Conservation (phyloP, 1,140 invertebrate species). For the Acromyrmex heyeri region DNA sequence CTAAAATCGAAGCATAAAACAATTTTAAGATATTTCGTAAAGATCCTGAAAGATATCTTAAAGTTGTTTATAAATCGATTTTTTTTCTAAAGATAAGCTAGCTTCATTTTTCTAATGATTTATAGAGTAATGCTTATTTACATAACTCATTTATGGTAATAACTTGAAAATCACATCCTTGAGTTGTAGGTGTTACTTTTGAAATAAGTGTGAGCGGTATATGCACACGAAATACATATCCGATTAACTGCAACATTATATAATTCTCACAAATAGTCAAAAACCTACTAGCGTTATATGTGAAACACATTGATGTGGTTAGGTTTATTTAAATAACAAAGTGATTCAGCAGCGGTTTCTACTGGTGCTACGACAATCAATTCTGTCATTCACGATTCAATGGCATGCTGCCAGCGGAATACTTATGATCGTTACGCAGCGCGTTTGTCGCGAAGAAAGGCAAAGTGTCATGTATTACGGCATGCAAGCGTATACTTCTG, state of each 20-base stretch:
- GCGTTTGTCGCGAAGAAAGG: conserved; percentile 30
- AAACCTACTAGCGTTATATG: not conserved
- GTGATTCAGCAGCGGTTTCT: conserved; percentile 51
- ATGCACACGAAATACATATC: not conserved
- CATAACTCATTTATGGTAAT: too few species aligned
- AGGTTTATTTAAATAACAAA: conserved; percentile 56
- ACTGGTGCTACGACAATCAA: conserved; percentile 9
- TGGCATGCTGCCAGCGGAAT: conserved; percentile 36
- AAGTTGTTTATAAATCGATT: too few species aligned
- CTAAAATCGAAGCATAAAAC: too few species aligned
- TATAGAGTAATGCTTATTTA: too few species aligned
- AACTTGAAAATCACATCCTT: too few species aligned
- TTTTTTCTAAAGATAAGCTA: too few species aligned
- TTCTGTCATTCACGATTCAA: conserved; percentile 34
- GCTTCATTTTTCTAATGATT: too few species aligned
- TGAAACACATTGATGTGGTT: not conserved
- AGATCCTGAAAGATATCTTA: too few species aligned
- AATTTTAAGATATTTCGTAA: too few species aligned
- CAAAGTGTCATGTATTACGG: conserved; percentile 24
- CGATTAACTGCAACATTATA: not conserved
- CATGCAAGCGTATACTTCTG: not conserved
- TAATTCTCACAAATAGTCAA: conserved; percentile 5
- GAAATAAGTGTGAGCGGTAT: too few species aligned
- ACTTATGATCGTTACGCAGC: conserved; percentile 47
- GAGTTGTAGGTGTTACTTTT: too few species aligned